Percentiles rank a stretch among this genome's conserved stretches.
phyloP scores from a whole-genome alignment of 1,140 invertebrate species.

The Solenopsis fugax region DNA sequence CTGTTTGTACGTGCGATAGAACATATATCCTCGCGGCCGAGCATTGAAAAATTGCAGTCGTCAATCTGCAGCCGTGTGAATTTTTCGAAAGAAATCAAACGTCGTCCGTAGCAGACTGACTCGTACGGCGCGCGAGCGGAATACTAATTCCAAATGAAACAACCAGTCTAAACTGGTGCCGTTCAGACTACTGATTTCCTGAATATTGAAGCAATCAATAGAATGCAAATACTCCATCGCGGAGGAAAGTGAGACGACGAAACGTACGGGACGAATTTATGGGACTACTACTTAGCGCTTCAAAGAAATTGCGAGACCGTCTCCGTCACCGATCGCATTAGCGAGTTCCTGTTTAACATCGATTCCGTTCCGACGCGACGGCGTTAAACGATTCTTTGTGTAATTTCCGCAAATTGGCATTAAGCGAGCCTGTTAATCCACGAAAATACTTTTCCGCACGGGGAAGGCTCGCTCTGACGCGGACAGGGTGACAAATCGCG shows the following conservation, averaged over 20 bases:
- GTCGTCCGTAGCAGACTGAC: slow-evolving; percentile 51
- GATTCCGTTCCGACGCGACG: background rate
- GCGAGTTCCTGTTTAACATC: slow-evolving; percentile 53
- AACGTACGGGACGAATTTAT: background rate
- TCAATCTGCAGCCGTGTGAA: slow-evolving; percentile 61
- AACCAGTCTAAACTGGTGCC: slow-evolving; percentile 41
- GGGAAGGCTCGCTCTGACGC: background rate
- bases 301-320: slow-evolving; percentile 36
- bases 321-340: slow-evolving; percentile 31
- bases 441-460: slow-evolving; percentile 21
- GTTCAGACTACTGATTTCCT: slow-evolving; percentile 55
- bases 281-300: slow-evolving; percentile 27
- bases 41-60: slow-evolving; percentile 60
- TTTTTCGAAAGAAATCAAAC: slow-evolving; percentile 65
- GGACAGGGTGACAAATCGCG: slow-evolving; percentile 33
- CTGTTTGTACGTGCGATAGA: slow-evolving; percentile 55
- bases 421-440: slow-evolving; percentile 29
- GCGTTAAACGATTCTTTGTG: slow-evolving; percentile 21
- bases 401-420: slow-evolving; percentile 53
- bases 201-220: slow-evolving; percentile 64
- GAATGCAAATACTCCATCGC: slow-evolving; percentile 41
- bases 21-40: slow-evolving; percentile 52
- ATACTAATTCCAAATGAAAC: slow-evolving; percentile 61
- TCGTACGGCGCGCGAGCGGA: slow-evolving; percentile 5
- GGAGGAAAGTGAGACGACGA: slow-evolving; percentile 41